Percentiles rank a stretch among this genome's conserved stretches.
Conservation (phyloP, 2,888 invertebrate species). For the Drosophila paracracens region DNA sequence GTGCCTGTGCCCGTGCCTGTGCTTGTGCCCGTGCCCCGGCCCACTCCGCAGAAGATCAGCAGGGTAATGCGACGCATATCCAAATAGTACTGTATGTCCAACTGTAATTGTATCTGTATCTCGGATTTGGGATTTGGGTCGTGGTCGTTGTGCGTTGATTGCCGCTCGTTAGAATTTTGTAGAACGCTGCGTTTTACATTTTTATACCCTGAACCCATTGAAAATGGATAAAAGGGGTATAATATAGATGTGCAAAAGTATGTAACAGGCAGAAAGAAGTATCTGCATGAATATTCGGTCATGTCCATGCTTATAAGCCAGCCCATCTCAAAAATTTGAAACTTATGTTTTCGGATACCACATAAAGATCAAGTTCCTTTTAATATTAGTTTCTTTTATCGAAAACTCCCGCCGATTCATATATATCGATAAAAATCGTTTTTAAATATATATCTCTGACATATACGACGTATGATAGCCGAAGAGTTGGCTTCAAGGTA, state of each 20-base stretch:
- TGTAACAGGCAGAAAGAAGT: neutral
- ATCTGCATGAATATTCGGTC: neutral
- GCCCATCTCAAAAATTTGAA: neutral
- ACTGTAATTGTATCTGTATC: constrained; percentile 19
- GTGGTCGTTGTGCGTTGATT: constrained; percentile 74
- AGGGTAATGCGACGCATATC: constrained; percentile 37
- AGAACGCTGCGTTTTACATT: constrained; percentile 21
- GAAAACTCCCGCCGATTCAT: neutral
- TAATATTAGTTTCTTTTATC: neutral
- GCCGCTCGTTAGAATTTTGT: constrained; percentile 46
- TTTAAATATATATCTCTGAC: no score
- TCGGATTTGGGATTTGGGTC: constrained; percentile 66
- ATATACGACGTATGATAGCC: neutral
- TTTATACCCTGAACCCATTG: neutral
- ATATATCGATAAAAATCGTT: neutral
- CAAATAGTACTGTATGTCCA: constrained; percentile 13
- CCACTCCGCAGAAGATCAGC: constrained; percentile 26
- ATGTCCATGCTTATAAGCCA: neutral
- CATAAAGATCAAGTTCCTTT: neutral
- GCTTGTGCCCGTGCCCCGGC: neutral
- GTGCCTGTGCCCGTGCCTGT: neutral
- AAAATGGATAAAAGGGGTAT: neutral
- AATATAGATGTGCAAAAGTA: neutral
- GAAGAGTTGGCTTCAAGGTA: neutral
- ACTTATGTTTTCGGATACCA: neutral